These are phyloP conservation scores for Petroica traversi DNA, from an alignment of 2,113 vertebrate species.

Conservation along the genomic window DNA sequence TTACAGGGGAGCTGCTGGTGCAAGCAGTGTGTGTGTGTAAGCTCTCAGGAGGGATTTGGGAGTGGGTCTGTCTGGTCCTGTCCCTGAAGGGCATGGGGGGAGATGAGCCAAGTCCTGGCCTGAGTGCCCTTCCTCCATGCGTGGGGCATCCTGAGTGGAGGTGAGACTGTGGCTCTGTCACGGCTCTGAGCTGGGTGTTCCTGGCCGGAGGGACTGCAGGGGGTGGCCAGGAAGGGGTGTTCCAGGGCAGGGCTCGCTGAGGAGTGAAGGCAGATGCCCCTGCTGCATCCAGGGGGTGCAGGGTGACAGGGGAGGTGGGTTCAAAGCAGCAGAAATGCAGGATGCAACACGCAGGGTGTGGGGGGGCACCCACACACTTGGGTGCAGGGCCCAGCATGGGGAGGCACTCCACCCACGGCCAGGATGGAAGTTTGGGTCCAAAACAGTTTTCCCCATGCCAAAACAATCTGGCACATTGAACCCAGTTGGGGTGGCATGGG, in stretches of 20 bases:
- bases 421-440: background rate
- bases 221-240: no score
- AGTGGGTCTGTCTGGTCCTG: background rate
- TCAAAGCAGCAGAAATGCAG: background rate
- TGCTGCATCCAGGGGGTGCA: rapidly evolving
- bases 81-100: background rate
- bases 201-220: rapidly evolving
- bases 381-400: background rate
- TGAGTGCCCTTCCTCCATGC: rapidly evolving
- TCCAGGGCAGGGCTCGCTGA: background rate
- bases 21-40: background rate
- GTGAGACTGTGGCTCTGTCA: background rate
- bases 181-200: background rate
- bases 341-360: background rate
- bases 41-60: background rate
- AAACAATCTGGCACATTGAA: background rate
- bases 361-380: background rate
- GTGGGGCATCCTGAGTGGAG: rapidly evolving
- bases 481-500: background rate
- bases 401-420: background rate
- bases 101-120: background rate
- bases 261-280: rapidly evolving
- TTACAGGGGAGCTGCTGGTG: background rate
- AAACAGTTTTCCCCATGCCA: background rate
- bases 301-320: background rate